Evolutionary conservation across 2,888 invertebrate genomes (phyloP).

Genomic region (Osedax fenrisi): DNA sequence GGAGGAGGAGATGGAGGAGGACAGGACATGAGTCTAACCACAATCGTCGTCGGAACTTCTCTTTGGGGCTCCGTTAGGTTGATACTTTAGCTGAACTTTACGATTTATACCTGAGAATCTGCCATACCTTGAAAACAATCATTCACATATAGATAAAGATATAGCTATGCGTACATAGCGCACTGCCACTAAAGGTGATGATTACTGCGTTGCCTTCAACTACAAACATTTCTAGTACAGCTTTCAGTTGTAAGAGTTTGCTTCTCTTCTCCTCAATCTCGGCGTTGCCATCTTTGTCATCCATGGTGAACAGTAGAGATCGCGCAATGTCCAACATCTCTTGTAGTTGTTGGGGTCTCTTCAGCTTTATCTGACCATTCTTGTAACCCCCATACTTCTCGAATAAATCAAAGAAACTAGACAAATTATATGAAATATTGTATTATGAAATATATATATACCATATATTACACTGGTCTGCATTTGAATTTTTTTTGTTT

Average conservation of each 20-base stretch:
- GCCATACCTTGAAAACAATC: slow-evolving; percentile 51
- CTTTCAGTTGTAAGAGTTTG: slow-evolving; percentile 89
- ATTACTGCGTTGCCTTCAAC: too few species aligned
- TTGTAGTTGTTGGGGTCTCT: slow-evolving; percentile 68
- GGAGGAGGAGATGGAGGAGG: too few species aligned
- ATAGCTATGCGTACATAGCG: too few species aligned
- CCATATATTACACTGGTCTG: too few species aligned
- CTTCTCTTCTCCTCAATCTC: slow-evolving; percentile 92
- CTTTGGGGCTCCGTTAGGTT: slow-evolving; percentile 65
- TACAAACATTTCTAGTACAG: slow-evolving; percentile 99
- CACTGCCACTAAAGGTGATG: too few species aligned
- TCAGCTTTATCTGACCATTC: slow-evolving; percentile 88
- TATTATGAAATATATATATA: too few species aligned
- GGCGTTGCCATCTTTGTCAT: slow-evolving; percentile 53
- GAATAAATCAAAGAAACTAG: slow-evolving; percentile 91
- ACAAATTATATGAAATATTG: too few species aligned
- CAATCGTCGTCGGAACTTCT: slow-evolving; percentile 39
- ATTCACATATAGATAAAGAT: too few species aligned
- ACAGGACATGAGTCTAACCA: too few species aligned
- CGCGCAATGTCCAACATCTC: slow-evolving; percentile 93
- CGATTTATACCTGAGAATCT: slow-evolving; percentile 99
- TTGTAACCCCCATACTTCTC: slow-evolving; percentile 86
- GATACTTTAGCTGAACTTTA: slow-evolving; percentile 98
- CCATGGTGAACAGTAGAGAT: slow-evolving; percentile 68
- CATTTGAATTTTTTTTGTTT: too few species aligned